Base-by-base conservation (phyloP, 2,888 invertebrate species). In the Nephrotoma appendiculata region DNA sequence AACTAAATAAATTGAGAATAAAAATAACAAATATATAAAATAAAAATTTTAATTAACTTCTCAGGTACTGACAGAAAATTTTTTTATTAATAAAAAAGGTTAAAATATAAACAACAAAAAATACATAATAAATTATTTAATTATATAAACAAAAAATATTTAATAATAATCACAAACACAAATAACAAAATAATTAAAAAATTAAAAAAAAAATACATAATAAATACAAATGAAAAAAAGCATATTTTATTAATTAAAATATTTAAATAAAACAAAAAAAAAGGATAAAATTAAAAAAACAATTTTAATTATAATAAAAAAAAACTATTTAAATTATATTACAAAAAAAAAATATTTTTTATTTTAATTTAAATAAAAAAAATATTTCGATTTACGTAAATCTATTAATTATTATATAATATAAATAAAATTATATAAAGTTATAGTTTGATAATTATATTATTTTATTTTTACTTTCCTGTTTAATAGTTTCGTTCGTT, bases 31-130 rank as follows among this genome's bases (percentile, higher is more conserved):
- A 71, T 71, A 71, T 71, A 71, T 71, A 71, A 71, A 71, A 71
- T 71, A 71, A 71, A 71, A 71, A 71, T 71, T 71, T 71, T 71
- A 71, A 84, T 84, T 84, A 84, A 84, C 84, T 84, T 84, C 84
- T 84, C 84, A 84, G 84, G 84, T 84, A 84, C 43, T 84, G 84
- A 84, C 84, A 84, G 43, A 42, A 84, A 84, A n/a, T 42, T 41
- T 84, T 84, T 84, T 84, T 84, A 42, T 42, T 84, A 84, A 84
- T 84, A 15, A 84, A 84, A 42, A 84, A 6, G 43, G 41, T 42
- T 42, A 84, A 84, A 84, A 84, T 31, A 84, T 83, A 84, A 84
- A 42, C 43, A 84, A 48, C 48, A 41, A 42, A n/a, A 84, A 84
- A 84, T 84, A 41, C 84, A 84, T 42, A 84, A 42, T 84, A 84